phyloP scores from a whole-genome alignment of 2,797 vertebrate species.

The Mycteria americana region DNA sequence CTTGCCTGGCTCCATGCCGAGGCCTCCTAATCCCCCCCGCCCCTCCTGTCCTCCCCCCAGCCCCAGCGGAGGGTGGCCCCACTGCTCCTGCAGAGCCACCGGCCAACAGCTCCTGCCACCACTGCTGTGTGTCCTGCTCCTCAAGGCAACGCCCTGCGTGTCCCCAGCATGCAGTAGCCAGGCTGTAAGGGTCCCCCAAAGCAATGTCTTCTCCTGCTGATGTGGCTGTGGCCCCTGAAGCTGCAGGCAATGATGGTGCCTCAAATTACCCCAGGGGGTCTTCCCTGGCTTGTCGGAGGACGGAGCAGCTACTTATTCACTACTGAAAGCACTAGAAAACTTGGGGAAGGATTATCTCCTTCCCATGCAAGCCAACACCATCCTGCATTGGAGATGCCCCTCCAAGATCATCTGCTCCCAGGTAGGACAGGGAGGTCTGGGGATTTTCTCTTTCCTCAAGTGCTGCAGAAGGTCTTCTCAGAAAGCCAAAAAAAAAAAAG shows the following conservation, averaged over 20 bases:
- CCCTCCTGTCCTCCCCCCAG: not conserved
- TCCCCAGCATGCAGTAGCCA: not conserved
- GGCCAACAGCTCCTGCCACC: not conserved
- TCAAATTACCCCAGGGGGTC: not conserved
- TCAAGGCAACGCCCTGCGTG: too few relatives aligned
- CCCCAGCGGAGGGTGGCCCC: not conserved
- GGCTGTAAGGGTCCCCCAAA: not conserved
- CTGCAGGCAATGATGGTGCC: not conserved
- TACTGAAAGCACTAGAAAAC: not conserved
- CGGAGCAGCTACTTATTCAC: not conserved
- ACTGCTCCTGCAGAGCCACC: not conserved
- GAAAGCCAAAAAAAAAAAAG: not conserved
- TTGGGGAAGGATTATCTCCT: not conserved
- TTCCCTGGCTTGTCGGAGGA: not conserved
- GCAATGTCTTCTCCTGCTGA: not conserved
- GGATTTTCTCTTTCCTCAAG: not conserved
- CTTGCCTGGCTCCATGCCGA: not conserved
- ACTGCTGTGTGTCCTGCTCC: not conserved
- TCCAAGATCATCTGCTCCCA: not conserved
- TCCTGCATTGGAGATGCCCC: not conserved
- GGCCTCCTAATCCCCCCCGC: not conserved
- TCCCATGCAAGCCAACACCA: not conserved
- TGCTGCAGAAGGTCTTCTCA: not conserved
- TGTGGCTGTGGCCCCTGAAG: not conserved
- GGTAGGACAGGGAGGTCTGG: not conserved